Evolutionary conservation across 2,113 vertebrate species (phyloP).

Genomic region (Alligator mississippiensis): DNA sequence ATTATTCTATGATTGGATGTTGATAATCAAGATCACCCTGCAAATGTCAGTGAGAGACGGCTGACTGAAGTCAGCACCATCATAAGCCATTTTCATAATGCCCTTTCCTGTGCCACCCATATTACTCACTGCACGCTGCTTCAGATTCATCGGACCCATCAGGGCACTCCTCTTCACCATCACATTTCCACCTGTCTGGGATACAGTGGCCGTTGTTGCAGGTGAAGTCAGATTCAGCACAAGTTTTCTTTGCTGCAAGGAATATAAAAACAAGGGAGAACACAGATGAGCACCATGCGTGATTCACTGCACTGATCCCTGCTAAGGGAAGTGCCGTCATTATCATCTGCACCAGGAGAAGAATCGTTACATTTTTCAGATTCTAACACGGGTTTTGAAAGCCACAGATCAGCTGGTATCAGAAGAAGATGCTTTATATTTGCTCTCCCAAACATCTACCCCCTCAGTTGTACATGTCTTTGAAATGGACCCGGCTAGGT

Average conservation of each 20-base stretch:
- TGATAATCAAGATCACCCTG: neutral
- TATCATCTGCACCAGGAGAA: neutral
- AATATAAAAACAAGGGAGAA: neutral
- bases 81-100: neutral
- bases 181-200: conserved; percentile 92
- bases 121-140: conserved; percentile 91
- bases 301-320: rapidly evolving
- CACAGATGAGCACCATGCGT: neutral
- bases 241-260: conserved; percentile 92
- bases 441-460: neutral
- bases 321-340: rapidly evolving
- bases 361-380: neutral
- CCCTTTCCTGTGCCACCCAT: neutral
- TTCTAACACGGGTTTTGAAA: neutral
- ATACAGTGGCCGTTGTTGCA: conserved; percentile 96
- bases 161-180: conserved; percentile 92
- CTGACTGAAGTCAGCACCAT: neutral
- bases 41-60: neutral
- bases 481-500: neutral
- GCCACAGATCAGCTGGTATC: neutral
- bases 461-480: neutral
- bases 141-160: conserved; percentile 94
- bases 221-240: conserved; percentile 91
- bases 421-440: neutral
- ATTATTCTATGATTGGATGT: neutral